Evolutionary conservation across 92 coral and sea anemone genomes (phyloP).

Genomic region (Porites lobata): DNA sequence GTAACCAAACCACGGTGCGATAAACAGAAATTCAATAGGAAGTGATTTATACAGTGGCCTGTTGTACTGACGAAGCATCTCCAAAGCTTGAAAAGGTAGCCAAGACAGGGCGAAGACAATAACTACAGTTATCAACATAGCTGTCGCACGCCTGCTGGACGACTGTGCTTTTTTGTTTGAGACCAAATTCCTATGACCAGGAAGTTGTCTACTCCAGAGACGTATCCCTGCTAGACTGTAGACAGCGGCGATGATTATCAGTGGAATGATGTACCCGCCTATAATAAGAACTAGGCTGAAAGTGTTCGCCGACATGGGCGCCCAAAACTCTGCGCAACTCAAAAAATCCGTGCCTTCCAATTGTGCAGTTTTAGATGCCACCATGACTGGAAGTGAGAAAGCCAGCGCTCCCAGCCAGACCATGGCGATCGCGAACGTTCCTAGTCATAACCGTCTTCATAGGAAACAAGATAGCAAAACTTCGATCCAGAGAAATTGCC

Average conservation of each 20-base stretch:
- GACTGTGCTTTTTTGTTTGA: no score
- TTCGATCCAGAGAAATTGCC: constrained; percentile 74
- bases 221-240: no score
- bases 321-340: constrained; percentile 52
- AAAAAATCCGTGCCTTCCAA: not conserved
- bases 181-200: no score
- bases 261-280: constrained; percentile 49
- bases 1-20: no score
- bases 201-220: no score
- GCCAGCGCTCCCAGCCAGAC: constrained; percentile 73
- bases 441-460: constrained; percentile 71
- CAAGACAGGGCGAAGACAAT: no score
- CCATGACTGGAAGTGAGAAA: constrained; percentile 42
- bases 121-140: no score
- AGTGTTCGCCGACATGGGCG: not conserved
- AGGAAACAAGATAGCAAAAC: constrained; percentile 72
- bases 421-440: constrained; percentile 48
- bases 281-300: constrained; percentile 26
- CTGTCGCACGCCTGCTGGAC: no score
- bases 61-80: no score
- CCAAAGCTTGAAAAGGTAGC: no score
- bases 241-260: no score
- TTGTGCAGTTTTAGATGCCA: constrained; percentile 12
- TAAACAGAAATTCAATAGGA: no score
- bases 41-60: constrained; percentile 65